Base-by-base conservation (phyloP, 2,797 vertebrate species). In the Aeoliscus strigatus region DNA sequence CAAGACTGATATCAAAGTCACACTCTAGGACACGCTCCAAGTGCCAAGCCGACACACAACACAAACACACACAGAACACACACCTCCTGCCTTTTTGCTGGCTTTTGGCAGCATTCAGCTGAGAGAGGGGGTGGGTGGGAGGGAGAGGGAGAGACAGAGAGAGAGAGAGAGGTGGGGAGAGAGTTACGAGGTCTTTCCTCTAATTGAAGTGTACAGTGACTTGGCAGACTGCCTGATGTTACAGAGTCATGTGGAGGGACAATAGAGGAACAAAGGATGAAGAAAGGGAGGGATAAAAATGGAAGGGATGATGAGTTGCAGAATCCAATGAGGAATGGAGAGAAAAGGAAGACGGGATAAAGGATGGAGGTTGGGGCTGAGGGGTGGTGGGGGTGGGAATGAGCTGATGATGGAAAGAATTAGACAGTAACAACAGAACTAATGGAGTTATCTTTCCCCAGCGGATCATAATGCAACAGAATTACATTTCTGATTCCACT, bases 1-100 rank as follows among this genome's bases (percentile, higher is more conserved):
- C 45, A 47, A 64, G 67, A 70, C 71, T 73, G 81, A 84, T 81
- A 81, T 76, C 75, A 83, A 79, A 81, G 80, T 77, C 75, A 75
- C 76, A 75, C 72, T 73, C 47, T 48, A 42, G 52, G 72, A 70
- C 70, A 57, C 25, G 47, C 66, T 74, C 56, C 60, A 70, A 66
- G 44, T 70, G 68, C 25, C 51, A 38, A 34, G 14, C 37, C 24
- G 17, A 14, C 18, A 14, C 45, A 25, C 51, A 50, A 39, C 45
- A 29, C 34, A 25, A 41, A 8, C 34, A 36, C 54, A n/a, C 27
- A 9, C 17, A 14, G 37, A 13, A 33, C 11, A 12, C 11, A 15
- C 30, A 18, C n/a, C 11, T n/a, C 4, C 27, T 10, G 39, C 38
- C 24, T 39, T 28, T 46, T 36, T 54, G 15, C 5, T 43, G 48